Evolutionary conservation across 2,797 vertebrate species (phyloP), one percentile per base, ranked within the genome.

Genomic region (Mus minutoides): DNA sequence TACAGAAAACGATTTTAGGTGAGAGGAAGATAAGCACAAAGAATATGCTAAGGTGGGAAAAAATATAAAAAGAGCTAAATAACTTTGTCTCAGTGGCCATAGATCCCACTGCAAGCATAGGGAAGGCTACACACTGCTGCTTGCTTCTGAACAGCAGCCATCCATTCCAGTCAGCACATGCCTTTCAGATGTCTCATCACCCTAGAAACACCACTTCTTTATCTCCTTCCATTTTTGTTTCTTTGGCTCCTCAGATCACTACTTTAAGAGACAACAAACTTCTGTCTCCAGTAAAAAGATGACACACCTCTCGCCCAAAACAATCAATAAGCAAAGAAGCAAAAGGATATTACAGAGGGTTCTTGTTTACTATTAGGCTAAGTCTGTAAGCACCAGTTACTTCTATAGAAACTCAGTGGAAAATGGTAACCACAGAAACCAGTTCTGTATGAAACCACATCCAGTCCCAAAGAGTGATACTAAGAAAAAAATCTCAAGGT

Each of bases 241-340:
- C 29, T 88, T 9, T 43, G 54, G 11, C 11, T 92, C 16, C 52
- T 73, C n/a, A 93, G 85, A 56, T 94, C 26, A 87, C 10, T 62
- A 49, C 6, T 26, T 87, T 80, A 92, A 60, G 46, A 92, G 73
- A 92, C 14, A 13, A 24, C 37, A 88, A 92, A 80, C 29, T 90
- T 90, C 69, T 46, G 4, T 34, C 9, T 87, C 24, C 43, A 54
- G 67, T 71, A 40, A 90, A 93, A 26, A 85, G 14, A 77, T 7
- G 21, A 49, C 60, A 58, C 43, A 3, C 24, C 8, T 5, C 34
- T 2, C 0, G 19, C 8, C 34, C 78, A 31, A 4, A 26, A 62
- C n/a, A 80, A 11, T 95, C 96, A 95, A 62, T 62, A 62, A 90
- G 21, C 56, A 90, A 95, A 96, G 85, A 82, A 73, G 43, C 9